Base-by-base conservation (phyloP, 2,797 vertebrate species). In the Chelon auratus region DNA sequence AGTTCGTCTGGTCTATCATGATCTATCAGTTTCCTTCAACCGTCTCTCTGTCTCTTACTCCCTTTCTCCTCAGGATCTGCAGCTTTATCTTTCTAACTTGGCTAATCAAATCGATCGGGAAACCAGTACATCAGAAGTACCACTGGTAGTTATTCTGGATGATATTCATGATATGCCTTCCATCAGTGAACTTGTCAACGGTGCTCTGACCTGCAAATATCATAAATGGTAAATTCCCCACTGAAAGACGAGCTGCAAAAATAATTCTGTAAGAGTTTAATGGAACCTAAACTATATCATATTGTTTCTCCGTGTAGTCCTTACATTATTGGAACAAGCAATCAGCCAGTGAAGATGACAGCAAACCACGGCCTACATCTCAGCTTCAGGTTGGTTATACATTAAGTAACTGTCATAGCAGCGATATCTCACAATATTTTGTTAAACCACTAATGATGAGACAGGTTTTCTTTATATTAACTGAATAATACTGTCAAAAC, bases 191-290 rank as follows among this genome's bases (percentile, higher is more conserved):
- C 95, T 99, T 0, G 96, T 99, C 73, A 99, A 99, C 0, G 97
- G 98, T 0, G 98, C 98, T 0, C 96, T 99, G 63, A 99, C 97
- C 77, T 99, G 98, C 96, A 99, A 99, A 94, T 99, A 99, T 86
- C 98, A 99, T 89, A 99, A 99, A 96, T 99, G 98, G 98, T 99
- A 87, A 95, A 93, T 30, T 30, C 12, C 5, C 3, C 10, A 10
- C 0, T 17, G 12, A 9, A 26, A 39, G 3, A 48, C n/a, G 36
- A 26, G 0, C 9, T 8, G 1, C 17, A 62, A 11, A 12, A 53
- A 2, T 30, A n/a, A 26, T 17, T 56, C 20, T 65, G 9, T 22
- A 13, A 42, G 12, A 15, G 9, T 50, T 75, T 11, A 40, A 11
- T 39, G 3, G 57, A 30, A 18, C 22, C 15, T 71, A 4, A 75